A percentile compares a stretch with the other conserved stretches of the same genome.
These are phyloP conservation scores for Zele albiditarsus DNA, from an alignment of 2,888 invertebrate genomes.

Conservation along the genomic window DNA sequence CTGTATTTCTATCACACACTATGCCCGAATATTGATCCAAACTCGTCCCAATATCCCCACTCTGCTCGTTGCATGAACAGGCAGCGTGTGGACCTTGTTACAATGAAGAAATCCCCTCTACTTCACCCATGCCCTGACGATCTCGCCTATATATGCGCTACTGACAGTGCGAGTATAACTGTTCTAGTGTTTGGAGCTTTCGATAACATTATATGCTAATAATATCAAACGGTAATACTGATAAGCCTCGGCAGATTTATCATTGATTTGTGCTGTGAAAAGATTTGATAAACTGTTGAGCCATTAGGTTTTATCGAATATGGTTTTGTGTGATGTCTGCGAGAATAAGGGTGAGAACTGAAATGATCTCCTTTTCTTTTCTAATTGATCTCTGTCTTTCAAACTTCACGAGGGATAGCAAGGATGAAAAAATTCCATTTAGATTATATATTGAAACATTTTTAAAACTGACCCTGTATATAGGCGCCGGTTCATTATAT, in stretches of 20 bases:
- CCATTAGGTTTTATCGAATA: conserved; percentile 50
- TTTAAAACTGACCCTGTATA: too few relatives aligned
- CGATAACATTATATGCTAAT: background rate
- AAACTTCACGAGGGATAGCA: background rate
- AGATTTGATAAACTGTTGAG: background rate
- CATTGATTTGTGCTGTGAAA: background rate
- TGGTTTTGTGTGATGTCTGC: conserved; percentile 69
- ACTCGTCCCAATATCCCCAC: conserved; percentile 58
- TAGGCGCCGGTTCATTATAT: conserved; percentile 17
- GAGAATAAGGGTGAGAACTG: conserved; percentile 62
- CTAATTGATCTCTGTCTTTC: too few relatives aligned
- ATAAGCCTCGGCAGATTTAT: background rate
- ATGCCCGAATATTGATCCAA: conserved; percentile 70
- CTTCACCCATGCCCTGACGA: conserved; percentile 37
- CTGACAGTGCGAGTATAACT: conserved; percentile 66
- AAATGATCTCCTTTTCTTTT: background rate
- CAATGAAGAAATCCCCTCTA: conserved; percentile 28
- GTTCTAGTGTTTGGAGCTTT: conserved; percentile 61
- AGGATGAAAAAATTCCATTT: background rate
- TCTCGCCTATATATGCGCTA: conserved; percentile 61
- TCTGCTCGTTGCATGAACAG: conserved; percentile 33
- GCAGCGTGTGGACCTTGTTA: conserved; percentile 14
- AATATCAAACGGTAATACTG: conserved; percentile 14
- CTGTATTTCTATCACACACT: conserved; percentile 65
- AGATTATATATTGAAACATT: background rate